phyloP scores from a whole-genome alignment of 2,888 invertebrate species.

The Drosophila multiciliata region DNA sequence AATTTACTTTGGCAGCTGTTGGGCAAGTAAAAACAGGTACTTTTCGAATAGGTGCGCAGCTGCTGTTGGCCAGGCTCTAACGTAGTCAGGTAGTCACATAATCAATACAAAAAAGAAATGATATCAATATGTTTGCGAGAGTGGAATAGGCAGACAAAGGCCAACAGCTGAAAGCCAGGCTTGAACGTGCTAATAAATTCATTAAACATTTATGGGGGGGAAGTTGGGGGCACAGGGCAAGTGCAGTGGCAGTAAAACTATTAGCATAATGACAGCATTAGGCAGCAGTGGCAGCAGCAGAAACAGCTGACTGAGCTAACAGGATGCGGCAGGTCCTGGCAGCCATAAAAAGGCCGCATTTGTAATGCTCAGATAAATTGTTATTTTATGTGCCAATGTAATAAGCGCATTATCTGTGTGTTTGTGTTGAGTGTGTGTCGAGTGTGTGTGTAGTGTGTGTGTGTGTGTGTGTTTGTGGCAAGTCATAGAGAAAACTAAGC shows the following conservation, averaged over 20 bases:
- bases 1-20: conserved; percentile 38
- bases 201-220: conserved; percentile 70
- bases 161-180: conserved; percentile 2
- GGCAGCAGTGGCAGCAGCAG: conserved; percentile 27
- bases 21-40: conserved; percentile 1
- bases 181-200: conserved; percentile 75
- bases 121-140: conserved; percentile 48
- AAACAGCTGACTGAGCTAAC: conserved; percentile 37
- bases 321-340: conserved; percentile 45
- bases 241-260: conserved; percentile 66
- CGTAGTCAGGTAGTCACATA: conserved; percentile 26
- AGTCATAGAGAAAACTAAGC: conserved; percentile 77
- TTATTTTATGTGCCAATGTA: conserved; percentile 81
- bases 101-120: conserved; percentile 46
- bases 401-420: conserved; percentile 73
- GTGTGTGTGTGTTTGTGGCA: conserved; percentile 38
- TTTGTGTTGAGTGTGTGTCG: conserved; percentile 2
- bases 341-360: conserved; percentile 50
- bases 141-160: conserved; percentile 22
- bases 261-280: conserved; percentile 67
- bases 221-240: conserved; percentile 19
- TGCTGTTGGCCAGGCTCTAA: conserved; percentile 20
- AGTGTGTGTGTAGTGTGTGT: conserved; percentile 22
- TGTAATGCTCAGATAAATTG: conserved; percentile 81
- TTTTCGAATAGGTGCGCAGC: neutral